Base-by-base conservation (phyloP, 2,113 vertebrate species). In the Lucifuga dentata region DNA sequence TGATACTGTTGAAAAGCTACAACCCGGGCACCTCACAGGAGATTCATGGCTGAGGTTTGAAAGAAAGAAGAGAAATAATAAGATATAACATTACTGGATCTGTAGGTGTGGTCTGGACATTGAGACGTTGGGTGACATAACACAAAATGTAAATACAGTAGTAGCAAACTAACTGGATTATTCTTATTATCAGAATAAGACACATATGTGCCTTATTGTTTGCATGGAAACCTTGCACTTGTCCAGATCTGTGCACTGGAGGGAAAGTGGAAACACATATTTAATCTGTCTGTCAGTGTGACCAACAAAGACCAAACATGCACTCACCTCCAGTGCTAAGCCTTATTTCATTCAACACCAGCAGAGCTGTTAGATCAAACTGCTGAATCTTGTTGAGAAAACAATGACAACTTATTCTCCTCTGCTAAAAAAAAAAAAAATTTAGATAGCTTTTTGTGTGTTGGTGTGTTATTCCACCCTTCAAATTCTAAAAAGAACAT, bases 401-500 rank as follows among this genome's bases (percentile, higher is more conserved):
- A 79, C 15, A 32, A 17, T 51, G 23, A 61, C 50, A 66, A 24
- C 20, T 65, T 19, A 21, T 58, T 66, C 19, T 44, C 13, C 17
- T 20, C 23, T 56, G n/a, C 23, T 50, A 58, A 63, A 50, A 73
- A n/a, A 1, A 16, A 32, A 64, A 8, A 32, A 56, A 36, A 35
- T 58, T 6, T 1, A 2, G 56, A 20, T 55, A 26, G 15, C 16
- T 32, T 32, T 35, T 69, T 53, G 10, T 44, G 21, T 23, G 35
- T 15, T 15, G 0, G 39, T 38, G 23, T 76, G 9, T 52, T 77
- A 19, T 73, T 58, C 26, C 12, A 59, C 35, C 20, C 20, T 53
- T 65, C 12, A 53, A 79, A 68, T 65, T 73, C 64, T 56, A 38
- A 52, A 61, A 53, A n/a, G 53, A 68, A 53, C 45, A 70, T 39